Evolutionary conservation across 2,113 vertebrate species (phyloP).

Genomic region (Atrichornis clamosus): DNA sequence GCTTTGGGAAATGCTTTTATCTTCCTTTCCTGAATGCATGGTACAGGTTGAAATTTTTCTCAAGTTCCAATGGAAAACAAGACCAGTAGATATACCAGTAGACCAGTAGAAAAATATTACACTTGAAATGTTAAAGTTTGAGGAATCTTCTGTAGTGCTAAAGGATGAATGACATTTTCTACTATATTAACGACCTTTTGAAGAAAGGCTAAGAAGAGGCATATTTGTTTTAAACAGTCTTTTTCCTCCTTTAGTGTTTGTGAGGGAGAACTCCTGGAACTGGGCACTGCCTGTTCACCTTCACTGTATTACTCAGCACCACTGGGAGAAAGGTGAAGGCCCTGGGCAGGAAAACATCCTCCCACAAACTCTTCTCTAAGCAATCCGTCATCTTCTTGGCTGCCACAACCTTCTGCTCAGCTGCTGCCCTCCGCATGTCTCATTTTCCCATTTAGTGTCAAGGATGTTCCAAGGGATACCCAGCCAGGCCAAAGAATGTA

Average conservation of each 20-base stretch:
- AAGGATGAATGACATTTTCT: background rate
- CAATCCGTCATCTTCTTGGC: background rate
- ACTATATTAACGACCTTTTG: background rate
- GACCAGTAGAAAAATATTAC: background rate
- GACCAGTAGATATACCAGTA: background rate
- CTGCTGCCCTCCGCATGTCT: background rate
- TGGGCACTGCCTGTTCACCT: background rate
- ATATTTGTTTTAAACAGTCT: background rate
- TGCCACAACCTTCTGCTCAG: background rate
- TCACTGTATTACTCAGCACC: background rate
- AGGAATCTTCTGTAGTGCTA: background rate
- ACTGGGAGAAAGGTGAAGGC: background rate
- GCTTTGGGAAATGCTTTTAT: background rate
- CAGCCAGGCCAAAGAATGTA: background rate
- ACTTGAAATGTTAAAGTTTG: background rate
- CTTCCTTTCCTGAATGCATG: background rate
- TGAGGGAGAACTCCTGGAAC: background rate
- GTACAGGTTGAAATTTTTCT: background rate
- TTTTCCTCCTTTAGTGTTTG: background rate
- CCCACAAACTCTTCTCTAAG: background rate
- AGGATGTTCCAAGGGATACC: rapidly evolving
- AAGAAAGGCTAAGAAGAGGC: background rate
- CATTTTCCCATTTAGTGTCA: background rate
- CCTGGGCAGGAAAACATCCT: background rate
- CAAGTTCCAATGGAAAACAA: background rate